Percentiles rank a stretch among this genome's conserved stretches.
phyloP scores from a whole-genome alignment of 2,113 vertebrate species.

The Ornithorhynchus anatinus region DNA sequence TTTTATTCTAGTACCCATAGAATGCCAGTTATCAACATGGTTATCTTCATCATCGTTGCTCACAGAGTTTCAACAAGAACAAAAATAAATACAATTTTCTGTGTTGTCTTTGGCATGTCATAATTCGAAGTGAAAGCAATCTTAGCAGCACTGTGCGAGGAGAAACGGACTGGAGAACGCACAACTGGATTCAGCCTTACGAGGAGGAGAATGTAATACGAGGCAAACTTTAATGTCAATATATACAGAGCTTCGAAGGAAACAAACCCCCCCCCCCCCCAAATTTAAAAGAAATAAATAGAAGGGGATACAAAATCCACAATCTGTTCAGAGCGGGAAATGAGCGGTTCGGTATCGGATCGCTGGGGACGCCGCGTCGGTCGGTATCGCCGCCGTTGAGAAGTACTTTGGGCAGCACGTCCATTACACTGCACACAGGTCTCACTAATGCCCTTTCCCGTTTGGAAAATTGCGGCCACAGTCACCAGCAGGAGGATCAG shows the following conservation, averaged over 20 bases:
- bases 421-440: constrained; percentile 46
- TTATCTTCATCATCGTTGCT: constrained; percentile 49
- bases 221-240: constrained; percentile 92
- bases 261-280: too few relatives aligned
- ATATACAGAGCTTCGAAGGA: constrained; percentile 92
- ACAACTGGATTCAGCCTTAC: constrained; percentile 56
- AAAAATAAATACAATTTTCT: constrained; percentile 64
- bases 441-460: constrained; percentile 56
- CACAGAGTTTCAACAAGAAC: constrained; percentile 58
- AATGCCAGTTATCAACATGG: constrained; percentile 63
- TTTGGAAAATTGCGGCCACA: constrained; percentile 30
- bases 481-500: constrained; percentile 50
- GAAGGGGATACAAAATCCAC: constrained; percentile 93
- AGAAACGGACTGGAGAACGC: constrained; percentile 51
- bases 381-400: constrained; percentile 45
- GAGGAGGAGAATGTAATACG: constrained; percentile 61
- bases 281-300: constrained; percentile 95
- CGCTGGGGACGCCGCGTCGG: constrained; percentile 41
- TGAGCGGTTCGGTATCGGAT: constrained; percentile 60
- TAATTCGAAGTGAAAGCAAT: constrained; percentile 57
- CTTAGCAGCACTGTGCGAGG: constrained; percentile 53
- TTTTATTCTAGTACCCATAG: constrained; percentile 63
- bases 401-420: constrained; percentile 56
- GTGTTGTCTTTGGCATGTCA: constrained; percentile 67
- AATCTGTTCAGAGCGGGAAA: constrained; percentile 80